These are phyloP conservation scores for Limnodromus scolopaceus DNA, from an alignment of 2,797 vertebrate species.

Conservation along the genomic window DNA sequence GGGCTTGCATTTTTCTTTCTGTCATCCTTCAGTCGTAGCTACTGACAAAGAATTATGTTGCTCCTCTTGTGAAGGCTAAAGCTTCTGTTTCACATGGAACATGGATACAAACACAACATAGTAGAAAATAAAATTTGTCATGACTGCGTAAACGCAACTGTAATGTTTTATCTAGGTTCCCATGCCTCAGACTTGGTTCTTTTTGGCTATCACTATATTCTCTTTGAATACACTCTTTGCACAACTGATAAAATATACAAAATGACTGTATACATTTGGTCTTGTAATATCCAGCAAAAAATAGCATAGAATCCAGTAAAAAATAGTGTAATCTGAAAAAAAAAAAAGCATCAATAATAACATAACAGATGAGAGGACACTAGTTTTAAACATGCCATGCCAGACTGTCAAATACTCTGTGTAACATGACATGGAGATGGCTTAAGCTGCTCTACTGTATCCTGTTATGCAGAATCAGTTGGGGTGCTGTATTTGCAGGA, in stretches of 20 bases:
- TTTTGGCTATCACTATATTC: not conserved
- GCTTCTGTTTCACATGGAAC: conserved; percentile 15
- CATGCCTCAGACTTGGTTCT: not conserved
- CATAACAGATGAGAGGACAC: not conserved
- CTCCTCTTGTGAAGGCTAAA: not conserved
- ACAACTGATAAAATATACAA: not conserved
- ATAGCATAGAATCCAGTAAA: not conserved
- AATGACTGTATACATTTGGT: not conserved
- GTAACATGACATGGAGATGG: not conserved
- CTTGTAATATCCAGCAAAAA: not conserved
- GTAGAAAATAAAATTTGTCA: not conserved
- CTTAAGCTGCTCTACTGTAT: not conserved
- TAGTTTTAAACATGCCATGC: not conserved
- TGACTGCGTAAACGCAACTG: not conserved
- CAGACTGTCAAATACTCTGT: not conserved
- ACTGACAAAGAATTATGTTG: not conserved
- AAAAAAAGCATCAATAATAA: not conserved
- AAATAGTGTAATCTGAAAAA: not conserved
- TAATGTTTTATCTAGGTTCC: not conserved
- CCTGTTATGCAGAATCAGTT: not conserved
- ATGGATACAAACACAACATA: not conserved
- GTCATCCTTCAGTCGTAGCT: not conserved
- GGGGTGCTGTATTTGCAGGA: not conserved
- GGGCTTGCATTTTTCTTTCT: conserved; percentile 3
- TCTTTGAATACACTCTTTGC: not conserved